Percentiles rank a stretch among this genome's conserved stretches.
Evolutionary conservation across 2,113 vertebrate genomes (phyloP).

Genomic region (Atlantisia rogersi): DNA sequence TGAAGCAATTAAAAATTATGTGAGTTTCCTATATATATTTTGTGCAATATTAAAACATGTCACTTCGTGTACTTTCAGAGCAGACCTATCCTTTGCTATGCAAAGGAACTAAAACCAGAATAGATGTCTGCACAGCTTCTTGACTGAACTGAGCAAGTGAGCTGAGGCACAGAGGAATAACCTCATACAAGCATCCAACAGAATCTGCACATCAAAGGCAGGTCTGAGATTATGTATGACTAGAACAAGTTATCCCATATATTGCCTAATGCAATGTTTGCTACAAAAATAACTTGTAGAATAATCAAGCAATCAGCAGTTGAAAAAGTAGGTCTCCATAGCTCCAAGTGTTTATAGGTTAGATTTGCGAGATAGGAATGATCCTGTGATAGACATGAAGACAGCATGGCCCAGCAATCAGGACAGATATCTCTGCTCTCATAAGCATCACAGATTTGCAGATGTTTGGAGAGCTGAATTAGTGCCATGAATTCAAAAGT

Average conservation of each 20-base stretch:
- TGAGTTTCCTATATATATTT: neutral
- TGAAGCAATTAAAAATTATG: neutral
- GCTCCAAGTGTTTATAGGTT: neutral
- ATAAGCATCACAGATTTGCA: too few species aligned
- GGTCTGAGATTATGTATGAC: neutral
- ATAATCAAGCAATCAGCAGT: neutral
- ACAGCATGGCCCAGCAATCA: neutral
- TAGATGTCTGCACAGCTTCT: neutral
- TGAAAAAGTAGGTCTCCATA: neutral
- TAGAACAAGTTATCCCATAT: neutral
- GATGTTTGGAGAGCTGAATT: neutral
- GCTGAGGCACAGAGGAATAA: neutral
- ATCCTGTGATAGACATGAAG: accelerated
- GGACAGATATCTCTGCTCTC: neutral
- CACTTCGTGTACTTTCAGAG: neutral
- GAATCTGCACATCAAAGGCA: constrained; percentile 1
- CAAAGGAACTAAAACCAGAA: neutral
- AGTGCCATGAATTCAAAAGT: neutral
- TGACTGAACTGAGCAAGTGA: neutral
- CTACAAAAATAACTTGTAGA: neutral
- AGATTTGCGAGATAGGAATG: neutral
- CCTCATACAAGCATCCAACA: neutral
- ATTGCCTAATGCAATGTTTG: neutral
- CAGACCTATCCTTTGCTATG: neutral
- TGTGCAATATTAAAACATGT: neutral